Base-by-base conservation (phyloP, 2,797 vertebrate genomes). In the Eidolon dupreanum region DNA sequence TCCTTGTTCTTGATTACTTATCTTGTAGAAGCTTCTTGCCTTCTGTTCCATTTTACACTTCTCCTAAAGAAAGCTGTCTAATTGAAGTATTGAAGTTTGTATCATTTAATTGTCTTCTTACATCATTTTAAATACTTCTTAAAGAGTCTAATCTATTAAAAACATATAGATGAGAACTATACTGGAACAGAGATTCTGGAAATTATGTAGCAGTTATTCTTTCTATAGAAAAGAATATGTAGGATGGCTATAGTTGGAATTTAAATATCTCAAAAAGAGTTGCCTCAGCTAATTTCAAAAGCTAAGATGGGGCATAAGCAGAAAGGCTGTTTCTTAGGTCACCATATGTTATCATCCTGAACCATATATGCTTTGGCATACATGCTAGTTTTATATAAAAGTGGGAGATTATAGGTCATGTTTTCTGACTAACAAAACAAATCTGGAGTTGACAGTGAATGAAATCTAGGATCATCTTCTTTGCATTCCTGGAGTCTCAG, bases 241-340 rank as follows among this genome's bases (percentile, higher is more conserved):
- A 41, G 4, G 9, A 81, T 66, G 6, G 6, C 33, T 73, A 0
- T 38, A 63, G 33, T 24, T 90, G 9, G 26, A 95, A 78, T 94
- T 88, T 73, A 38, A 74, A 85, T 82, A 74, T 92, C 88, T 79
- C 11, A n/a, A 73, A 71, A 82, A 77, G 43, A 19, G 5, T 85
- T 94, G 20, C 24, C 17, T 95, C n/a, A 63, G 33, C 20, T 96
- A 86, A 86, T 78, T 51, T 2, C 55, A 85, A 92, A 93, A 78
- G 5, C n/a, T 90, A 57, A 83, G 16, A 78, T 31, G 9, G n/a
- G 13, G 53, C 12, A 77, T 66, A 74, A 41, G 43, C n/a, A 36
- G 7, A 43, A 88, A 82, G 28, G 24, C 3, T 85, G 49, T 82
- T 84, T 84, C 66, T 68, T 90, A 73, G 36, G 17, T 92, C 19